These are phyloP conservation scores for Echinarachnius parma DNA, from an alignment of 53 echinoderm and acorn worm genomes.

Conservation along the genomic window DNA sequence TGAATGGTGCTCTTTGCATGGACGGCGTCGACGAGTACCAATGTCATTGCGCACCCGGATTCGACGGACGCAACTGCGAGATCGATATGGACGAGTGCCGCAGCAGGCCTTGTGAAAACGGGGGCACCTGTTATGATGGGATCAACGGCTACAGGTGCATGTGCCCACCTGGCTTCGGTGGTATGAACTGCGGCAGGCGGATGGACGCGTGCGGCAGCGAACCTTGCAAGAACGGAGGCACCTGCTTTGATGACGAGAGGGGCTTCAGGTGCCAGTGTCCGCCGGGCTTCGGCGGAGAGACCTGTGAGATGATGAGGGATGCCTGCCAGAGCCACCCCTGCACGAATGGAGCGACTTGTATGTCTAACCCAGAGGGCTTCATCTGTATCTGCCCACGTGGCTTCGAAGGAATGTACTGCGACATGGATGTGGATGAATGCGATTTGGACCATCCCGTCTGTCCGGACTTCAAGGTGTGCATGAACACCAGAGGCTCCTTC, in stretches of 20 bases:
- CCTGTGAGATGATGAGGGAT: not conserved
- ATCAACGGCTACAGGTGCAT: not conserved
- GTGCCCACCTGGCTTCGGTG: slow-evolving; percentile 12
- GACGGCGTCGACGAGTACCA: slow-evolving; percentile 19
- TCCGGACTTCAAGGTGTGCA: slow-evolving; percentile 7
- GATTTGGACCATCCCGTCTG: not conserved
- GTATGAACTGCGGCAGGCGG: slow-evolving; percentile 2
- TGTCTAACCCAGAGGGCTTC: not conserved
- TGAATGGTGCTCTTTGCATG: slow-evolving; percentile 39
- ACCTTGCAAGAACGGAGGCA: slow-evolving; percentile 17
- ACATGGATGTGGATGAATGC: slow-evolving; percentile 10
- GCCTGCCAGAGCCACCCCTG: slow-evolving; percentile 9
- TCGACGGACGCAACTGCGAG: slow-evolving; percentile 8
- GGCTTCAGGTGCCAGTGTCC: not conserved
- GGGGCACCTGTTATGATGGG: slow-evolving; percentile 6
- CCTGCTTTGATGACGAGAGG: slow-evolving; percentile 4
- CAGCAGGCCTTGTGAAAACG: slow-evolving; percentile 3
- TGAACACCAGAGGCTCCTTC: slow-evolving; percentile 7
- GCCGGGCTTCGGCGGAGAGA: not conserved
- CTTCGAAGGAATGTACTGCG: not conserved
- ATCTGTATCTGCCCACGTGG: slow-evolving; percentile 2
- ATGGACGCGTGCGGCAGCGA: slow-evolving; percentile 2
- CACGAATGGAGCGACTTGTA: not conserved
- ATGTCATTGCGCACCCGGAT: slow-evolving; percentile 19
- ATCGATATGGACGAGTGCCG: not conserved